Base-by-base conservation (phyloP, 92 coral and sea anemone species). In the Virgularia gustaviana region DNA sequence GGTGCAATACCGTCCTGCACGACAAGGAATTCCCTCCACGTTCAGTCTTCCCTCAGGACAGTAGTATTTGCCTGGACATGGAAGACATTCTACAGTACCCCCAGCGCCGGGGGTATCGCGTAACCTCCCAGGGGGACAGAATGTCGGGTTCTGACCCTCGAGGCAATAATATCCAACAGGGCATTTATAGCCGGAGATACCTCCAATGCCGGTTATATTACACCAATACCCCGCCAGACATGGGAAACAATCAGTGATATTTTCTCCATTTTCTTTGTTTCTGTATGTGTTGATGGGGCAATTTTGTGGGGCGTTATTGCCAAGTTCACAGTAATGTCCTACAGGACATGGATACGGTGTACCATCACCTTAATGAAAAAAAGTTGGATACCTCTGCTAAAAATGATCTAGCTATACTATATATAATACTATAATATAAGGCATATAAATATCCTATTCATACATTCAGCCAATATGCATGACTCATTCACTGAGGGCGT, bases 151-250 rank as follows among this genome's bases (percentile, higher is more conserved):
- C 56, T 89, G 99, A 45, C 86, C 94, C 11, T 79, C 53, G 15
- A 81, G 83, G 74, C 99, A 94, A 79, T 86, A 94, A 71, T 89
- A 77, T 0, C 99, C 99, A 9, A 94, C 76, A 0, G 99, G 99
- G 37, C 99, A 94, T 63, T 71, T 72, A 80, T 96, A 89, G 61
- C 88, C 90, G 53, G 67, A 85, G 80, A 77, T 81, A 65, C 90
- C 81, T 2, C 83, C 90, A 85, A 94, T 89, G 41, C 96, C 99
- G 4, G 96, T 94, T 9, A 87, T 25, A 61, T 94, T 94, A 60
- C 99, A 94, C 99, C 99, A 94, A 68, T 94, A 78, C n/a, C 99
- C 99, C 15, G 99, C 90, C 1, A 95, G 99, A 53, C 99, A 94
- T 2, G 88, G 83, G 67, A 84, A 87, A 68, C 99, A 94, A 78